Evolutionary conservation across 2,113 vertebrate species (phyloP), one percentile per base, ranked within the genome.

Genomic region (Daboia siamensis): DNA sequence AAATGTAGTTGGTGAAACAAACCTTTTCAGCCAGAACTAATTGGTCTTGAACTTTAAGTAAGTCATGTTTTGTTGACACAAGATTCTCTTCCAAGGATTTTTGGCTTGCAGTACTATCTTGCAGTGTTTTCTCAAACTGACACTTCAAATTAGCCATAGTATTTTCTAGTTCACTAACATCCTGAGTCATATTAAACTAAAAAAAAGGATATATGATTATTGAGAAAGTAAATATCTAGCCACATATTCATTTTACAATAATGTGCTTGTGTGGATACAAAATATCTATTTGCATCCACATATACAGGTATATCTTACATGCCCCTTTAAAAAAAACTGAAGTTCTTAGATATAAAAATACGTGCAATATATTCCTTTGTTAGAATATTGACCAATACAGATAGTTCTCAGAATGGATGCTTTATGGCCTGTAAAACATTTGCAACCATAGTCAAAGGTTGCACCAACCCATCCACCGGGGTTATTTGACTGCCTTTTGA

Each of bases 11-110:
- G 6, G 15, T 29, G 89, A 90, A 92, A 33, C 93, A 59, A 94
- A 99, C 99, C 99, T 99, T 99, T 95, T 99, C 99, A 89, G 99
- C 98, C 96, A 98, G 80, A 61, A 97, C 93, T 23, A 99, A 97
- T 95, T 99, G 99, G 93, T 99, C 98, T 96, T 98, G 99, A 90
- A 99, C 98, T 93, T 97, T 98, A 69, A 99, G 98, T 7, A 99
- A 97, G 51, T 99, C 98, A 3, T 99, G 99, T 93, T 99, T 99
- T 91, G 99, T 97, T 3, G 98, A 97, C 26, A 98, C 97, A 57
- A 99, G 97, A 96, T 98, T 98, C 86, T 99, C 98, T 95, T 99
- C 98, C 97, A 99, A 96, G 91, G 97, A 98, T 96, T 98, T 99
- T 89, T 99, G 98, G 91, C 97, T 98, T 93, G 97, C 98, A 8